phyloP scores from a whole-genome alignment of 2,113 vertebrate genomes.

The Calypte anna region DNA sequence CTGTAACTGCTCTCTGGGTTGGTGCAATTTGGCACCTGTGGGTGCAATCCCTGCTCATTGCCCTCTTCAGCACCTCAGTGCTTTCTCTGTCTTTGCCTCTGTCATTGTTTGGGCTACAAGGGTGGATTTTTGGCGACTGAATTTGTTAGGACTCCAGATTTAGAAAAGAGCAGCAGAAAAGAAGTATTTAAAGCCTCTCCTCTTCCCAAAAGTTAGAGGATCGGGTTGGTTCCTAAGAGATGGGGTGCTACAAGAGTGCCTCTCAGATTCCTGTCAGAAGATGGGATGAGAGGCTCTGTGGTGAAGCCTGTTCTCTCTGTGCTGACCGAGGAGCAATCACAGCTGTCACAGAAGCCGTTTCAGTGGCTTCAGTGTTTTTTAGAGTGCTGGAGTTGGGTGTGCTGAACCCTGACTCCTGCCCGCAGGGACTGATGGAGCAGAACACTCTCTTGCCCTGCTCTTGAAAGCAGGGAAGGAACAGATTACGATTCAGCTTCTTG shows the following conservation, averaged over 20 bases:
- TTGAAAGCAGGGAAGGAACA: fast-evolving
- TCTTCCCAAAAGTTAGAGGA: neutral
- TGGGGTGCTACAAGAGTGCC: neutral
- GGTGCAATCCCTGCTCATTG: neutral
- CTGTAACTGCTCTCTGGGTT: neutral
- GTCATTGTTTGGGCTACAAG: neutral
- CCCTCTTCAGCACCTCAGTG: neutral
- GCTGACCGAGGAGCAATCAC: neutral
- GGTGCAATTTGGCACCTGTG: neutral
- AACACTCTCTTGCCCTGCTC: fast-evolving
- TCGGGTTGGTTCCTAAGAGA: neutral
- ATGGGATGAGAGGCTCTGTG: neutral
- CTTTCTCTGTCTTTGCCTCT: neutral
- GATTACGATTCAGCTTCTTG: fast-evolving
- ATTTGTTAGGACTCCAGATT: neutral
- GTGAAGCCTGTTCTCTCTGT: neutral
- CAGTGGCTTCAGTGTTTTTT: neutral
- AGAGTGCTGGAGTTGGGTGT: neutral
- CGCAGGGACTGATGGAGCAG: neutral
- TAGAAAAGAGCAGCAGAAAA: neutral
- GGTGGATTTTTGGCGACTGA: neutral
- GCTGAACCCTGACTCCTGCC: neutral
- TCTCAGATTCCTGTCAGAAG: fast-evolving
- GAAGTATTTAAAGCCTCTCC: neutral
- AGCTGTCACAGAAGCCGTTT: neutral